Evolutionary conservation across 2,888 invertebrate genomes (phyloP).

Genomic region (Tricholauxania praeusta): DNA sequence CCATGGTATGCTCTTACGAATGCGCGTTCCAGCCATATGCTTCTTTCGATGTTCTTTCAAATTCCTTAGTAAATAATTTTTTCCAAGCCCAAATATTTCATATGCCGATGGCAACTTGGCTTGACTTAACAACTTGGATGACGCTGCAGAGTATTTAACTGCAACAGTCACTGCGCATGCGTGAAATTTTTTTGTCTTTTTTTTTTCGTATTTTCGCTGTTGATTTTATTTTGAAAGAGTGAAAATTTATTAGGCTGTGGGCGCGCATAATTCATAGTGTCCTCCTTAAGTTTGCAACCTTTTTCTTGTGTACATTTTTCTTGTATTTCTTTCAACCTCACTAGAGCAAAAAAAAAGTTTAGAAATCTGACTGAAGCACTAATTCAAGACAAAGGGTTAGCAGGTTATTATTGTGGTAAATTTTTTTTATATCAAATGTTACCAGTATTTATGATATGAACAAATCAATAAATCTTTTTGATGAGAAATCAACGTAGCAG

Average conservation of each 20-base stretch:
- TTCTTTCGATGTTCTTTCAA: conserved; percentile 39
- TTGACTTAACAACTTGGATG: conserved; percentile 2
- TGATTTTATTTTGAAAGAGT: conserved; percentile 55
- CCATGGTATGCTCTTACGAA: conserved; percentile 15
- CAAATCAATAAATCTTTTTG: too few relatives aligned
- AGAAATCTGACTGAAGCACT: conserved; percentile 19
- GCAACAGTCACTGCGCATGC: conserved; percentile 25
- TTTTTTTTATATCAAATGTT: not conserved
- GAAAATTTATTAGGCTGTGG: conserved; percentile 66
- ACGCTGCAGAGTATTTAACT: conserved; percentile 16
- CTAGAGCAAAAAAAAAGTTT: not conserved
- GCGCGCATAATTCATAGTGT: conserved; percentile 66
- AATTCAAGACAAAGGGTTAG: conserved; percentile 58
- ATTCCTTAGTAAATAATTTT: conserved; percentile 34
- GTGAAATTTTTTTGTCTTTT: conserved; percentile 49
- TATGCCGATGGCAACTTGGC: conserved; percentile 32
- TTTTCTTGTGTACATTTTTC: conserved; percentile 16
- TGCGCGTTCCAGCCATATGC: conserved; percentile 46
- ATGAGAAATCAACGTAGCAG: too few relatives aligned
- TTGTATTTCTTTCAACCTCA: not conserved
- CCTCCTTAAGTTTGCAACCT: conserved; percentile 25
- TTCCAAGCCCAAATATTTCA: conserved; percentile 31
- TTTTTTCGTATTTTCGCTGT: conserved; percentile 17
- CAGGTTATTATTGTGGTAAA: conserved; percentile 58
- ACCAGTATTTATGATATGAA: too few relatives aligned